Evolutionary conservation across 2,888 invertebrate species (phyloP).

Genomic region (Agelastica alni): DNA sequence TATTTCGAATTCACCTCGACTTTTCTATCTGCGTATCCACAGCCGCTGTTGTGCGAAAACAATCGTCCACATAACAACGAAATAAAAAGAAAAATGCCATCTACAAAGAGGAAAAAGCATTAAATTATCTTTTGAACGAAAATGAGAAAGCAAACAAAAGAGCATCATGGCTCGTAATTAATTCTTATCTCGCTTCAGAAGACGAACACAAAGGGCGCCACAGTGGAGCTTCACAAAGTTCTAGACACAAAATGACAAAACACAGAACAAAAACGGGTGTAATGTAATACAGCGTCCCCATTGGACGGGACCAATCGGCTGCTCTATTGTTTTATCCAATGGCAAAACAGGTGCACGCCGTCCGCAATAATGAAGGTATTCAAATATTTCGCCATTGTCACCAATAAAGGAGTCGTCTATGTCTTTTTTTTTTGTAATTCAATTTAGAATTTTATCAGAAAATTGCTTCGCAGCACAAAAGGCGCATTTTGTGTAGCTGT

Average conservation of each 20-base stretch:
- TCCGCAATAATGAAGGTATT: conserved; percentile 28
- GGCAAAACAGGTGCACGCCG: conserved; percentile 51
- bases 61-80: conserved; percentile 8
- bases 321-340: conserved; percentile 54
- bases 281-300: conserved; percentile 55
- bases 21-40: conserved; percentile 1
- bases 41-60: conserved; percentile 7
- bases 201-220: conserved; percentile 52
- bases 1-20: conserved; percentile 1
- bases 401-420: conserved; percentile 18
- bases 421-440: conserved; percentile 3
- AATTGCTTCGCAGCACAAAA: too few species aligned
- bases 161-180: conserved; percentile 58
- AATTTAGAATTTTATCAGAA: background rate
- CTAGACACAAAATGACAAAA: conserved; percentile 58
- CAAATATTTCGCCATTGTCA: conserved; percentile 26
- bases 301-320: conserved; percentile 55
- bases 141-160: conserved; percentile 55
- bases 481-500: too few species aligned
- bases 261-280: conserved; percentile 56
- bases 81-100: conserved; percentile 16
- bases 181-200: conserved; percentile 60
- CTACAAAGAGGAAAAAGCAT: conserved; percentile 42
- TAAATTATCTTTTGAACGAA: conserved; percentile 54
- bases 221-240: conserved; percentile 55